Evolutionary conservation across 2,113 vertebrate species (phyloP).

Genomic region (Clarias macrocephalus): DNA sequence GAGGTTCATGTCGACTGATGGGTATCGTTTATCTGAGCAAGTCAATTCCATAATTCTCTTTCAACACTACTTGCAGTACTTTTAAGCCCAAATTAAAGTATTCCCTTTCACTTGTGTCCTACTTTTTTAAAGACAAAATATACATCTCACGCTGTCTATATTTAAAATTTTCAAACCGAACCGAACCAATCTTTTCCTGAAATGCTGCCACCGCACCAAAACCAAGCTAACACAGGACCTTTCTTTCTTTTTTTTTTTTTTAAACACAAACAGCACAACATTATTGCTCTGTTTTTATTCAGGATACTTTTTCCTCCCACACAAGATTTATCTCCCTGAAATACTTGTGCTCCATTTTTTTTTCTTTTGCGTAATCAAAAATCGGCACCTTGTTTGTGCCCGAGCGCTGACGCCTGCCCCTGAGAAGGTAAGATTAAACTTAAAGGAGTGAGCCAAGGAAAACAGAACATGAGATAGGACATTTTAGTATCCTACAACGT

Average conservation of each 20-base stretch:
- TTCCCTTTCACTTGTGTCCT: neutral
- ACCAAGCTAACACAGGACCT: neutral
- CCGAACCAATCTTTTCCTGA: neutral
- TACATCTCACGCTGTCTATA: neutral
- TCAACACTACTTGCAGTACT: neutral
- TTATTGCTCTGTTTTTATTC: no score
- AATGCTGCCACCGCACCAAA: neutral
- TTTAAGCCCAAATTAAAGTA: neutral
- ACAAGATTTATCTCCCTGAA: neutral
- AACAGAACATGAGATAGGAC: slow-evolving; percentile 7
- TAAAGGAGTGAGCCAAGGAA: neutral
- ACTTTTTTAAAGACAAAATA: neutral
- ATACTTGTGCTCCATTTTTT: neutral
- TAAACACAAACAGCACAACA: neutral
- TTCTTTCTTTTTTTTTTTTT: no score
- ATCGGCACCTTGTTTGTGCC: neutral
- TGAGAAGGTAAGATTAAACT: neutral
- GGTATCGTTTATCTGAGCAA: neutral
- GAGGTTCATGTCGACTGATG: neutral
- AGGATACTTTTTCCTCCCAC: neutral
- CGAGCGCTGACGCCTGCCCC: neutral
- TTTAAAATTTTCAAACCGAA: neutral
- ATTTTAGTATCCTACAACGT: neutral
- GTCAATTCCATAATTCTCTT: neutral
- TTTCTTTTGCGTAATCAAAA: neutral